These are phyloP conservation scores for Betta splendens DNA, from an alignment of 2,797 vertebrate species.

Conservation along the genomic window DNA sequence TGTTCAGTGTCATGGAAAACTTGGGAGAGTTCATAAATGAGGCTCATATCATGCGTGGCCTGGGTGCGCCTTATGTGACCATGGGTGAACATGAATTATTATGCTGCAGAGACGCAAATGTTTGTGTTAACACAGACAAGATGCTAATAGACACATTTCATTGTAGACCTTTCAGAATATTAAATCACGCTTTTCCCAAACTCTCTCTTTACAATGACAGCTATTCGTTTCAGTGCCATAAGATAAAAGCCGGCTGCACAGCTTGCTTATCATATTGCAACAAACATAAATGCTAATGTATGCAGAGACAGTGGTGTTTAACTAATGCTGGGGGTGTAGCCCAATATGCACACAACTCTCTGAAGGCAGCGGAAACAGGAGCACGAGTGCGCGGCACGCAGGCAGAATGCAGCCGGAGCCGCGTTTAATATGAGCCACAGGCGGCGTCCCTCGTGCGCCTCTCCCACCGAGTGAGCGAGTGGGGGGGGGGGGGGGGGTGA, in stretches of 20 bases:
- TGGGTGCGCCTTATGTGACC: slow-evolving; percentile 37
- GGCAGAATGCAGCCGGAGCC: slow-evolving; percentile 56
- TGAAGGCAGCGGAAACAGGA: slow-evolving; percentile 56
- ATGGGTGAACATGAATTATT: slow-evolving; percentile 37
- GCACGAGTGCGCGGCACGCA: slow-evolving; percentile 63
- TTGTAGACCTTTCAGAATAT: slow-evolving; percentile 6
- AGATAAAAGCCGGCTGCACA: slow-evolving; percentile 33
- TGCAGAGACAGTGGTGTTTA: slow-evolving; percentile 46
- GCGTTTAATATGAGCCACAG: slow-evolving; percentile 69
- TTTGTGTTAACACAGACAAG: slow-evolving; percentile 13
- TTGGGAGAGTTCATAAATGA: slow-evolving; percentile 69
- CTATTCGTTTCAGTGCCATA: slow-evolving; percentile 38
- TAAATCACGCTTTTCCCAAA: slow-evolving; percentile 11
- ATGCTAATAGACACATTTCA: slow-evolving; percentile 14
- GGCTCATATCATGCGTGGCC: slow-evolving; percentile 57
- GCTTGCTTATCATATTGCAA: slow-evolving; percentile 41
- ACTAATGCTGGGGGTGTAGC: slow-evolving; percentile 37
- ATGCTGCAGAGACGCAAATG: slow-evolving; percentile 16
- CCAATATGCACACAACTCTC: slow-evolving; percentile 44
- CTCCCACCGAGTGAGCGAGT: slow-evolving; percentile 63
- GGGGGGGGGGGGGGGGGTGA: slow-evolving; percentile 63
- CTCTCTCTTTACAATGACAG: slow-evolving; percentile 3
- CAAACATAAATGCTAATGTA: slow-evolving; percentile 59
- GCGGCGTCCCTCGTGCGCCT: slow-evolving; percentile 71
- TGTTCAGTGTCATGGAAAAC: slow-evolving; percentile 76